These are phyloP conservation scores for Sarcophaga peregrina DNA, from an alignment of 1,140 invertebrate species.

Conservation along the genomic window DNA sequence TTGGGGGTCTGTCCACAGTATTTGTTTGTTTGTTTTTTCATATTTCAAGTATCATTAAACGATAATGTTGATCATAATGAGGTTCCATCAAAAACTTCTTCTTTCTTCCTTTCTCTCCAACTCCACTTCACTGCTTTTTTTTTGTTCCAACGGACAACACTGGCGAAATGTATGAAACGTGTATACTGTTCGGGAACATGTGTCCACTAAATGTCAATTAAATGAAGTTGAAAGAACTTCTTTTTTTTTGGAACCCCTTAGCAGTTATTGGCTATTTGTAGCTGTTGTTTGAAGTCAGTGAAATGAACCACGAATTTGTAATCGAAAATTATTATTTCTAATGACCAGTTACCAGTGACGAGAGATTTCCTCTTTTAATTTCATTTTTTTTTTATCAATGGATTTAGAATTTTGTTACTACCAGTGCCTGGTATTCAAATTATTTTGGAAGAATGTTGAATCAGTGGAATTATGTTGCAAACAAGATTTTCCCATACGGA, in stretches of 20 bases:
- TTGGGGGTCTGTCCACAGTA: no score
- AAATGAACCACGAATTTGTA: slow-evolving; percentile 18
- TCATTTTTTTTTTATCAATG: no score
- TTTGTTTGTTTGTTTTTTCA: neutral
- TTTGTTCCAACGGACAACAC: neutral
- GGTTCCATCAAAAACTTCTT: slow-evolving; percentile 12
- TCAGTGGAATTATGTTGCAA: no score
- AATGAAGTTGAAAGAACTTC: neutral
- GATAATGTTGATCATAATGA: slow-evolving; percentile 27
- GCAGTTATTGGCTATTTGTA: neutral
- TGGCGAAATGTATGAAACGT: neutral
- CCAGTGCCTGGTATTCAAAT: no score
- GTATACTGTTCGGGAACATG: neutral
- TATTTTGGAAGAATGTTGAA: no score
- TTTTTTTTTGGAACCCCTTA: neutral
- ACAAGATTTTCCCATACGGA: no score
- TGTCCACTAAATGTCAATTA: slow-evolving; percentile 27
- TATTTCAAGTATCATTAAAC: slow-evolving; percentile 19
- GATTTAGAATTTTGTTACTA: no score
- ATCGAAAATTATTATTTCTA: slow-evolving; percentile 7
- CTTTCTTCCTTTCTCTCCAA: neutral
- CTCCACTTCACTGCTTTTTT: neutral
- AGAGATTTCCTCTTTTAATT: no score
- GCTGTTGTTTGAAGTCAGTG: neutral
- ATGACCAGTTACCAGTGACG: neutral